Conservation (phyloP, 92 coral and sea anemone genomes). For the Palythoa grandiflora region DNA sequence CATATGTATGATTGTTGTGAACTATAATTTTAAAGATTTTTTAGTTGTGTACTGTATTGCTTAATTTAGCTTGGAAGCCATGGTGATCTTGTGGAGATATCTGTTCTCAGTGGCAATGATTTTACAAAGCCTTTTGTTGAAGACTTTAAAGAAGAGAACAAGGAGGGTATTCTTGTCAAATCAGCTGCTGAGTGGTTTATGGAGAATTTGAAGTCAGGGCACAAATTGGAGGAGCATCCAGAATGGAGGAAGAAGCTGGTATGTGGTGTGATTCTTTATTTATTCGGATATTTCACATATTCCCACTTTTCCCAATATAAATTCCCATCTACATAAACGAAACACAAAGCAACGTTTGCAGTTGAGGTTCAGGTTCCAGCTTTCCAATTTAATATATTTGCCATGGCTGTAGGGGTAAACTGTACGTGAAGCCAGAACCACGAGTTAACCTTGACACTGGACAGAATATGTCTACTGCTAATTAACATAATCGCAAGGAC, state of each 20-base stretch:
- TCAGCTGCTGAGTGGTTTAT: conserved; percentile 28
- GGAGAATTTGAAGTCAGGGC: conserved; percentile 28
- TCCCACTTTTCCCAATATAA: no score
- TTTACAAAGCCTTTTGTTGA: conserved; percentile 26
- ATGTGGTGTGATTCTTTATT: not conserved
- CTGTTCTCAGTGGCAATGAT: conserved; percentile 29
- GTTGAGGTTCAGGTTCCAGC: no score
- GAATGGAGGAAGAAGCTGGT: conserved; percentile 17
- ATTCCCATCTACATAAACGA: no score
- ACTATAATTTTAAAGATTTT: no score
- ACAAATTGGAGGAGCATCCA: conserved; percentile 37
- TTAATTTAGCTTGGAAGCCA: conserved; percentile 21
- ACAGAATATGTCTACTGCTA: no score
- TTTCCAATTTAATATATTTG: no score
- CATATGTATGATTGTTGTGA: no score
- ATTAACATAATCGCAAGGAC: no score
- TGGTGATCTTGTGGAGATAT: conserved; percentile 28
- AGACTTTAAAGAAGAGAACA: not conserved
- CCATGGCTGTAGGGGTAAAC: no score
- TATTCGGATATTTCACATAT: not conserved
- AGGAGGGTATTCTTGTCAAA: not conserved
- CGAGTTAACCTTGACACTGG: no score
- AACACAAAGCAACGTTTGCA: no score
- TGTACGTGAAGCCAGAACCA: no score
- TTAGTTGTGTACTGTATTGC: not conserved